Evolutionary conservation across 2,888 invertebrate species (phyloP).

Genomic region (Drosophila meridiana): DNA sequence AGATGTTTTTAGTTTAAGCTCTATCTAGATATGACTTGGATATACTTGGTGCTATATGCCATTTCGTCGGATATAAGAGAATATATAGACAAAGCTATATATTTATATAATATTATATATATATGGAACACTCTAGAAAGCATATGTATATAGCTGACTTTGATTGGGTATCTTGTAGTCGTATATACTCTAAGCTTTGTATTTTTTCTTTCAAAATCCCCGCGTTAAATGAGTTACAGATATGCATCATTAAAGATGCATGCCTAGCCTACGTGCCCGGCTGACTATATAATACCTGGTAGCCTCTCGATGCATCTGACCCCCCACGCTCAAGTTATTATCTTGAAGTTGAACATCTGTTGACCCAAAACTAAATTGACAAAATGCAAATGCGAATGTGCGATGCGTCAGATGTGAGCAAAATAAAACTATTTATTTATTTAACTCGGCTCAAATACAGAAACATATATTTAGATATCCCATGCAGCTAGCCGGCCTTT

Average conservation of each 20-base stretch:
- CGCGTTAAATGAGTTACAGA: slow-evolving; percentile 8
- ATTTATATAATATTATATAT: background rate
- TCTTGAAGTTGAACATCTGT: slow-evolving; percentile 3
- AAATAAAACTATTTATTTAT: slow-evolving; percentile 7
- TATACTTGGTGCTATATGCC: background rate
- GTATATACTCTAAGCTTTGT: background rate
- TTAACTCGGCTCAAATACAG: slow-evolving; percentile 2
- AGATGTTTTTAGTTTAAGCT: too few relatives aligned
- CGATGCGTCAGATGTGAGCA: slow-evolving; percentile 24
- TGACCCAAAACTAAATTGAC: slow-evolving; percentile 17
- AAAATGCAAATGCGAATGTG: slow-evolving; percentile 37
- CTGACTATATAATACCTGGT: background rate
- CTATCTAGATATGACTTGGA: background rate
- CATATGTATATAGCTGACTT: background rate
- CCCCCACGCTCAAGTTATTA: slow-evolving; percentile 5
- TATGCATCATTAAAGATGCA: slow-evolving; percentile 24
- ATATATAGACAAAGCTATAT: background rate
- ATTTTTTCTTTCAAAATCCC: slow-evolving; percentile 4
- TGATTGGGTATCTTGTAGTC: background rate
- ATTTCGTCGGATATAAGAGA: background rate
- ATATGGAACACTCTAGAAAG: too few relatives aligned
- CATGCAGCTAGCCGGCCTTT: slow-evolving; percentile 1
- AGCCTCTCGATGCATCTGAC: slow-evolving; percentile 6
- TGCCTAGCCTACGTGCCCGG: slow-evolving; percentile 3
- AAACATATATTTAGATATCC: background rate